These are phyloP conservation scores for Hypanus sabinus DNA, from an alignment of 2,113 vertebrate species.

Conservation along the genomic window DNA sequence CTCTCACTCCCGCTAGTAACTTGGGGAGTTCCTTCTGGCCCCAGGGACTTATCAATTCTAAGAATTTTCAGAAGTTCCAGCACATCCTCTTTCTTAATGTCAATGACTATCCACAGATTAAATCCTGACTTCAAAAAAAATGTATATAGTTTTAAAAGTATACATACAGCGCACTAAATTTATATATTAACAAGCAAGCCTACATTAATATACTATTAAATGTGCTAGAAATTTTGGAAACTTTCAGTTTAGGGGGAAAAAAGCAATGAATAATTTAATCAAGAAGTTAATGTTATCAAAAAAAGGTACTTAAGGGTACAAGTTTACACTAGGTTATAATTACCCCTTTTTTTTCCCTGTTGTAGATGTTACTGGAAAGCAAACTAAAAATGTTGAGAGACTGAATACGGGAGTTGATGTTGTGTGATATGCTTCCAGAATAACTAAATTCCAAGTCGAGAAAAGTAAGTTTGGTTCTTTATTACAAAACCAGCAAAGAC, in stretches of 20 bases:
- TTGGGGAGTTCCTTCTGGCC: too few species aligned
- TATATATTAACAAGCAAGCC: neutral
- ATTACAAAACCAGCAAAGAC: too few species aligned
- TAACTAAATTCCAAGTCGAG: too few species aligned
- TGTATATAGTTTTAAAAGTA: neutral
- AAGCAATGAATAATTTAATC: neutral
- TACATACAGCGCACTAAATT: neutral
- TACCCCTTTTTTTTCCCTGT: neutral
- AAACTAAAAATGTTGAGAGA: too few species aligned
- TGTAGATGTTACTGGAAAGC: neutral
- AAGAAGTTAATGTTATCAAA: neutral
- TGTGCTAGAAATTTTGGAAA: neutral
- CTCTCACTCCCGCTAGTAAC: too few species aligned
- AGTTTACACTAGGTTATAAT: neutral
- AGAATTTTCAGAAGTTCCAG: too few species aligned
- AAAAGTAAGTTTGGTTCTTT: too few species aligned
- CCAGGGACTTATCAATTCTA: too few species aligned
- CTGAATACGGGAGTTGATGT: too few species aligned
- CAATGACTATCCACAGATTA: too few species aligned
- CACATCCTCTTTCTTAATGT: neutral
- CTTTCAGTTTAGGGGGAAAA: neutral
- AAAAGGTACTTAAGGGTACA: neutral
- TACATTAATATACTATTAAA: neutral
- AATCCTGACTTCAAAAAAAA: neutral
- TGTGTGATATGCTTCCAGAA: too few species aligned